Conservation (phyloP, 2,113 vertebrate genomes). For the Triplophysa siluroides region DNA sequence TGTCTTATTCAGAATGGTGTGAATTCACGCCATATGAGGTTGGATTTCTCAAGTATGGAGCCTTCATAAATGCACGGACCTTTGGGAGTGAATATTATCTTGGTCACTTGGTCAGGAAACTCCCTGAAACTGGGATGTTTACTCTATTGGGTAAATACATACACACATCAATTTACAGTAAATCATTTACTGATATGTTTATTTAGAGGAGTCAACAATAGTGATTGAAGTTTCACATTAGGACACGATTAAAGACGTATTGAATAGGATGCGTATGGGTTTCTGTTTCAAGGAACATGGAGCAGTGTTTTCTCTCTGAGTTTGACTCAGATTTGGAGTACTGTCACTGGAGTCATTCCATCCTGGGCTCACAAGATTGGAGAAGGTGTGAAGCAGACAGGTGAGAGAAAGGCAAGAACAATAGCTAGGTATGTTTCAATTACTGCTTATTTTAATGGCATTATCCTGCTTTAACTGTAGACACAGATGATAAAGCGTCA, state of each 20-base stretch:
- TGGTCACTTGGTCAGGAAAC: conserved; percentile 77
- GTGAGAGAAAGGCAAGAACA: conserved; percentile 29
- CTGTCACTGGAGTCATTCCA: conserved; percentile 23
- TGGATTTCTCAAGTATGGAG: conserved; percentile 83
- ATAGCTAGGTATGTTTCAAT: too few relatives aligned
- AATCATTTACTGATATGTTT: too few relatives aligned
- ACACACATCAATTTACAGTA: too few relatives aligned
- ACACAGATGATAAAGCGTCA: conserved; percentile 26
- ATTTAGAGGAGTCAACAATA: background rate
- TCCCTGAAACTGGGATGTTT: conserved; percentile 81
- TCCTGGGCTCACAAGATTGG: conserved; percentile 4
- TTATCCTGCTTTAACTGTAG: conserved; percentile 32
- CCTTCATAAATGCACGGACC: conserved; percentile 76
- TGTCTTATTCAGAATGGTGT: conserved; percentile 77
- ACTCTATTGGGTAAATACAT: conserved; percentile 78
- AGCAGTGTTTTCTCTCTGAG: conserved; percentile 61
- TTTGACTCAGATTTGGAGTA: conserved; percentile 31
- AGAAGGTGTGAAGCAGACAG: conserved; percentile 27
- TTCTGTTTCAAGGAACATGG: conserved; percentile 57
- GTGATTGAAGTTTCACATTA: too few relatives aligned
- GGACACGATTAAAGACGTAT: background rate
- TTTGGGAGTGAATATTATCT: conserved; percentile 88
- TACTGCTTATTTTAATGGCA: too few relatives aligned
- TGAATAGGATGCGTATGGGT: background rate
- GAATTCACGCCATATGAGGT: conserved; percentile 89